Evolutionary conservation across 2,888 invertebrate genomes (phyloP), one percentile per base, ranked within the genome.

Genomic region (Lymantria monacha): DNA sequence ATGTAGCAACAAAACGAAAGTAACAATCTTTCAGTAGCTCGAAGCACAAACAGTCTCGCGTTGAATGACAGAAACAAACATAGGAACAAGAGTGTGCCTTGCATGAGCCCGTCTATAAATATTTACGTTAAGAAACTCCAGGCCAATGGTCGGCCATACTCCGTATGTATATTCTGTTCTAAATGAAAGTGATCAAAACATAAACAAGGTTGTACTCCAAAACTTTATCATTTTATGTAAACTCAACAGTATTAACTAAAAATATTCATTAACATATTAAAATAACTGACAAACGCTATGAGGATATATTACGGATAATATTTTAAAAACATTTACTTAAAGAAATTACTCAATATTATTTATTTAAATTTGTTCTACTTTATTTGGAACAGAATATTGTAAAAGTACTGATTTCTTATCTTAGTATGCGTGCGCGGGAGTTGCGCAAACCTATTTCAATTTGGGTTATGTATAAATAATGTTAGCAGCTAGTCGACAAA

Each of bases 31-130:
- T 61, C 59, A 61, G 61, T 59, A 59, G 63, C 50, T 52, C 54
- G 47, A 51, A 56, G 60, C 63, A 67, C 69, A 69, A 71, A 70
- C 74, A 74, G 74, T 76, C 78, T 76, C 65, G 76, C 74, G 87
- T 80, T 87, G 90, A 91, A 81, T 86, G 91, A 91, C 87, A 90
- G 85, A 85, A 81, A 82, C 90, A 90, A 91, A 91, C 89, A 89
- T 74, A 81, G 76, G 78, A 83, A 82, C 88, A 85, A 90, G 85
- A 84, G 84, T 72, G 79, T 82, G 83, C 76, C 76, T 74, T 78
- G 80, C 73, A 67, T 63, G 70, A 59, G 74, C 63, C 74, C 66
- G 74, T 83, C 89, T 90, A 89, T 91, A 91, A 91, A 91, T 91
- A 90, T 91, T 91, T 91, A 91, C 83, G 81, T 87, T 86, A 85